phyloP scores from a whole-genome alignment of 2,797 vertebrate genomes.

The Periparus ater region DNA sequence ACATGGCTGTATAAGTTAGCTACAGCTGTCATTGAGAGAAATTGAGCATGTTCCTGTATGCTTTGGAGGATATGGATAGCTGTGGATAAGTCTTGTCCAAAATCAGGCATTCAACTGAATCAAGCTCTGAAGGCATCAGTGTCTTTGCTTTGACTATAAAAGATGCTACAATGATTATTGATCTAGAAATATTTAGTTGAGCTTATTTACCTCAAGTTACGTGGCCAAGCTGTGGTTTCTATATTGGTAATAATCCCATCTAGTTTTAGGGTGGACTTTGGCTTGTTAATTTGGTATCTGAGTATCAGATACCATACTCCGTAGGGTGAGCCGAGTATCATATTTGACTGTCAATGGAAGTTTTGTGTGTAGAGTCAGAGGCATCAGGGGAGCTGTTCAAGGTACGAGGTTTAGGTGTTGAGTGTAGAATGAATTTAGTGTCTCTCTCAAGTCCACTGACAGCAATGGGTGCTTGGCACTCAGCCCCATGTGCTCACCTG shows the following conservation, averaged over 20 bases:
- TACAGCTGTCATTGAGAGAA: neutral
- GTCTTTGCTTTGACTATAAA: neutral
- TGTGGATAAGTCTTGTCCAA: neutral
- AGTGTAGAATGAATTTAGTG: neutral
- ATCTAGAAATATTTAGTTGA: neutral
- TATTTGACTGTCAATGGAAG: neutral
- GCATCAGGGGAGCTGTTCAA: neutral
- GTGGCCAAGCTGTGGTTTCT: neutral
- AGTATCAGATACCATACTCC: neutral
- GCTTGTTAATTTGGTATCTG: neutral
- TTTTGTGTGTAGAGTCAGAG: neutral
- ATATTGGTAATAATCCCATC: neutral
- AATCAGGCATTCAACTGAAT: neutral
- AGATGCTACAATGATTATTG: neutral
- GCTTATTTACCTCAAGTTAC: neutral
- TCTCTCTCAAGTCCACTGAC: neutral
- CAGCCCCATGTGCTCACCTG: accelerated
- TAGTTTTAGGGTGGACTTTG: neutral
- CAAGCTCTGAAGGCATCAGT: neutral
- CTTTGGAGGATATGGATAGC: neutral
- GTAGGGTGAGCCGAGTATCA: accelerated
- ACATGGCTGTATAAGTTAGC: neutral
- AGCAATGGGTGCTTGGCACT: neutral
- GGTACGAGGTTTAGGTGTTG: neutral
- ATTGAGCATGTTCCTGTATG: neutral